These are phyloP conservation scores for Galbula dea DNA, from an alignment of 2,113 vertebrate genomes.

Conservation along the genomic window DNA sequence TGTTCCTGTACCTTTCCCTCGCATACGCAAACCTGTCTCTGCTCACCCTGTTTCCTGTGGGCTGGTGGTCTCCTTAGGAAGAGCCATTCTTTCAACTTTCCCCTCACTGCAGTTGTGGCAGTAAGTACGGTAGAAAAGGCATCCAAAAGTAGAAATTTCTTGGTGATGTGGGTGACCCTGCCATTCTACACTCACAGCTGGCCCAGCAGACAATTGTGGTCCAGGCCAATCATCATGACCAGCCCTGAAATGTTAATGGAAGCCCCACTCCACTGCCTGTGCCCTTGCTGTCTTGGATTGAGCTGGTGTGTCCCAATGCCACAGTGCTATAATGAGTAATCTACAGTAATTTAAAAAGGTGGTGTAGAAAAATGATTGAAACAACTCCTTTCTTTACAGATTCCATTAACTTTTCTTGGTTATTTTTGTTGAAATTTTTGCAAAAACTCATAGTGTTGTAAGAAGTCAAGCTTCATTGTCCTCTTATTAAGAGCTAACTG, in stretches of 20 bases:
- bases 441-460: not conserved
- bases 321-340: not conserved
- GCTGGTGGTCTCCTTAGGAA: not conserved
- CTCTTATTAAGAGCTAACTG: constrained; percentile 48
- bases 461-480: constrained; percentile 34
- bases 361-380: not conserved
- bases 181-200: not conserved
- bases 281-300: not conserved
- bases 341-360: not conserved
- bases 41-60: not conserved
- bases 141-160: not conserved
- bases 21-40: fast-evolving
- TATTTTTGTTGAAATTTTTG: not conserved
- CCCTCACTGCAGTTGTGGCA: not conserved
- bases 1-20: not conserved
- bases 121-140: not conserved
- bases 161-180: not conserved
- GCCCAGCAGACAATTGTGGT: not conserved
- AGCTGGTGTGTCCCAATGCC: not conserved
- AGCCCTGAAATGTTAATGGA: not conserved
- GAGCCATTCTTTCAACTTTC: not conserved
- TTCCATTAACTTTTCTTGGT: not conserved
- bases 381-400: not conserved
- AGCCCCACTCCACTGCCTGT: not conserved
- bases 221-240: not conserved